Conservation (phyloP, 2,888 invertebrate genomes). For the Cataglyphis livida region DNA sequence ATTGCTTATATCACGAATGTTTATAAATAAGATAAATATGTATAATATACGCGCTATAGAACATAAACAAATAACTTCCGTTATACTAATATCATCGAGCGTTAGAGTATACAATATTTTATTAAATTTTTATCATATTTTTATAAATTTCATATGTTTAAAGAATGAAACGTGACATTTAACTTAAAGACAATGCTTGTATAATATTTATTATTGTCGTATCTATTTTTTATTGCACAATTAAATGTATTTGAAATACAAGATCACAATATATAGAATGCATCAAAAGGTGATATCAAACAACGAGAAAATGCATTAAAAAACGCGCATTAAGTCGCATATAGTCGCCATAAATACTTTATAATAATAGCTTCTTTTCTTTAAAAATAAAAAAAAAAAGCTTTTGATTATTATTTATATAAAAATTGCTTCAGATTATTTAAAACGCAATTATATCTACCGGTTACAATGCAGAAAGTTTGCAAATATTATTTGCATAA, state of each 20-base stretch:
- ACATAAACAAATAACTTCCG: neutral
- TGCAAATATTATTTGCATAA: neutral
- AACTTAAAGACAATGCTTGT: constrained; percentile 35
- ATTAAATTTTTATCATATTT: constrained; percentile 28
- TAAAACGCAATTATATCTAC: neutral
- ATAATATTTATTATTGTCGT: constrained; percentile 29
- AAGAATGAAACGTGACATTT: constrained; percentile 13
- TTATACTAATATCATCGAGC: constrained; percentile 18
- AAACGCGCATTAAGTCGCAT: neutral
- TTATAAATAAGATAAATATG: neutral
- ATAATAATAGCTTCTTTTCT: neutral
- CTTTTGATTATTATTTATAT: neutral
- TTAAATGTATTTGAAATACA: constrained; percentile 24
- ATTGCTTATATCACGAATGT: neutral
- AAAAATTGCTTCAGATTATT: neutral
- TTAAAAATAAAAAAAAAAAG: no score
- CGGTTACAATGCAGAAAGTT: neutral
- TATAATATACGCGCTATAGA: neutral
- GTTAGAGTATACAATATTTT: constrained; percentile 13
- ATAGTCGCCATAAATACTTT: neutral
- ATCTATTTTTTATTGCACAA: constrained; percentile 23
- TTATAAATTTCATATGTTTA: constrained; percentile 5
- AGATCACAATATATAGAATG: neutral
- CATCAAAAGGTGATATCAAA: neutral
- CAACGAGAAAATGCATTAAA: neutral